A percentile compares a stretch with the other conserved stretches of the same genome.
Evolutionary conservation across 2,797 vertebrate species (phyloP).

Genomic region (Sebastiscus albofasciatus): DNA sequence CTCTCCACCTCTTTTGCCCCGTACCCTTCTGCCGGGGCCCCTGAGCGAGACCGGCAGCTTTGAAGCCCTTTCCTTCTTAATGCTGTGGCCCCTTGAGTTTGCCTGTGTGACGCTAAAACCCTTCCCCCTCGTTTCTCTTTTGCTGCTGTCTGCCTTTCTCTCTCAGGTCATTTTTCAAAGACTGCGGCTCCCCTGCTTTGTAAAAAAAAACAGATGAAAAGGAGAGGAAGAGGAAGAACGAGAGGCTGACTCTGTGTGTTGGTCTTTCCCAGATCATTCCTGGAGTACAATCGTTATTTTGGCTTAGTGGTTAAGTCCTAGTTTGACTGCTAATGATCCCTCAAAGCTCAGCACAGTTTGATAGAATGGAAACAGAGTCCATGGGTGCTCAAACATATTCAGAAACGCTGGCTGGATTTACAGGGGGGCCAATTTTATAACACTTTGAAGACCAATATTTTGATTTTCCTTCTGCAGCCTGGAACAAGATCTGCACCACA

Average conservation of each 20-base stretch:
- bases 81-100: constrained; percentile 38
- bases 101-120: constrained; percentile 30
- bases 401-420: not conserved
- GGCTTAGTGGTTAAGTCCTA: constrained; percentile 47
- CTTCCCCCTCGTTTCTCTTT: constrained; percentile 29
- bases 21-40: not conserved
- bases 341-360: constrained; percentile 30
- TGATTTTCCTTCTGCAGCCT: not conserved
- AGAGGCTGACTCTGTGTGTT: constrained; percentile 4
- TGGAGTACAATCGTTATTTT: constrained; percentile 53
- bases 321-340: constrained; percentile 67
- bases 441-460: constrained; percentile 23
- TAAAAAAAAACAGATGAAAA: constrained; percentile 34
- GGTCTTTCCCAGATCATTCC: constrained; percentile 48
- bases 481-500: not conserved
- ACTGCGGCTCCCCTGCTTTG: constrained; percentile 13
- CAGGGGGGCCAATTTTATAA: not conserved
- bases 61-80: constrained; percentile 58
- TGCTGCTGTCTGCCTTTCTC: constrained; percentile 33
- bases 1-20: not conserved
- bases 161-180: constrained; percentile 67
- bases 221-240: constrained; percentile 16
- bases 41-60: constrained; percentile 45
- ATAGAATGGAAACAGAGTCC: not conserved
- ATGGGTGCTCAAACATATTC: constrained; percentile 12